phyloP scores from a whole-genome alignment of 2,113 vertebrate genomes.

The Pseudopodoces humilis region DNA sequence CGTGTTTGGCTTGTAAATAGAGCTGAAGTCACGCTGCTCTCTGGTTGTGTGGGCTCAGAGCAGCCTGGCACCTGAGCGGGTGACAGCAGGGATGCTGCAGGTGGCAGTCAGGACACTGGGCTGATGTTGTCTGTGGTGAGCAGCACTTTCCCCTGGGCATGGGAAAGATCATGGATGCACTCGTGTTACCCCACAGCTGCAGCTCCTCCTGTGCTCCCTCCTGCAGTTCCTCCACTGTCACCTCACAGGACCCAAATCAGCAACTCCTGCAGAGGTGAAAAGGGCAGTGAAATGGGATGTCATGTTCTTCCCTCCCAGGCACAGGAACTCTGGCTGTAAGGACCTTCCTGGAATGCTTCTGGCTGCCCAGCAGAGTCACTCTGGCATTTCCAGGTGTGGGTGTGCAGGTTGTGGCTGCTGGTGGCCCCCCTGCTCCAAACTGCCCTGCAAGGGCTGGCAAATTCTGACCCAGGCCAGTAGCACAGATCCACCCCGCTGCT shows the following conservation, averaged over 20 bases:
- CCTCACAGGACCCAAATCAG: fast-evolving
- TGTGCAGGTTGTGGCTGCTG: background rate
- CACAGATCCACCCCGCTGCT: fast-evolving
- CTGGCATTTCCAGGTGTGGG: background rate
- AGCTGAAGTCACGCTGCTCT: background rate
- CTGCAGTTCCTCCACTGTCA: background rate
- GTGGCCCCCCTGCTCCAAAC: background rate
- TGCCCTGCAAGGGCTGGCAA: background rate
- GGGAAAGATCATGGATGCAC: fast-evolving
- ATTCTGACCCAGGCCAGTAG: background rate
- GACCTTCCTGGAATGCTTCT: background rate
- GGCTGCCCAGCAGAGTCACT: fast-evolving
- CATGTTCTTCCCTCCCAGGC: background rate
- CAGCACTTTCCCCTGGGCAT: fast-evolving
- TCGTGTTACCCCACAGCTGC: fast-evolving
- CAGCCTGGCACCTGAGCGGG: background rate
- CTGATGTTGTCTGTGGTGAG: fast-evolving
- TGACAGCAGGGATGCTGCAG: background rate
- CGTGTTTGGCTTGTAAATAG: background rate
- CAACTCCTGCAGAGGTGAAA: background rate
- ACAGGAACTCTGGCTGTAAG: background rate
- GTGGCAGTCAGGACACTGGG: background rate
- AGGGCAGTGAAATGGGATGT: background rate
- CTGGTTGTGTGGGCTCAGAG: background rate
- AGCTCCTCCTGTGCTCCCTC: background rate